Base-by-base conservation (phyloP, 2,797 vertebrate genomes). In the Phylloscopus collybita region DNA sequence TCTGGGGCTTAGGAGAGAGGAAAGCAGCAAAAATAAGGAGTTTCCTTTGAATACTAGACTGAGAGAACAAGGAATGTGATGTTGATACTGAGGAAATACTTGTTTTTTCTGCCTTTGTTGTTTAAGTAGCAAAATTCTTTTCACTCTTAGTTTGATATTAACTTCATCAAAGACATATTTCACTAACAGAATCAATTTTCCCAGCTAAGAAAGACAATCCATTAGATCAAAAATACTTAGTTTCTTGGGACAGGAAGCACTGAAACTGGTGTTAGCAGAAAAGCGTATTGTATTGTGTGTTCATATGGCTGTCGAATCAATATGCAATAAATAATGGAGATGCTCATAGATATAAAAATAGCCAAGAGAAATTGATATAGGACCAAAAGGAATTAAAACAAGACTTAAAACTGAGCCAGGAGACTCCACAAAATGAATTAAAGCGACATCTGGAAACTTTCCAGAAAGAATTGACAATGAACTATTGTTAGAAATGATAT, bases 271-370 rank as follows among this genome's bases (percentile, higher is more conserved):
- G 47, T 62, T 91, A 95, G 51, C 47, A 84, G 5, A 1, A 2
- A 85, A 92, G 80, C 53, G 79, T 80, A 93, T 73, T 87, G 79
- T 80, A 93, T 73, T 87, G 38, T 59, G 32, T 84, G 66, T 80
- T 88, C 90, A 38, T 66, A 53, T 17, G 89, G 66, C 80, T 65
- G 59, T 76, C 0, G 1, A 95, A 95, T 95, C 92, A 92, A 96
- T 95, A 94, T 80, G 36, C 64, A 92, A 91, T 95, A 95, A 95
- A 95, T 95, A 94, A 97, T 95, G 51, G 64, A 96, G 45, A 87
- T 67, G 30, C 49, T 82, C 75, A 91, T 50, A 85, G 84, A 59
- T 71, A 87, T 38, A 96, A 93, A 96, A 94, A 93, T 87, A 95
- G 38, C 34, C 30, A 71, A 80, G 67, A 89, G 74, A 7, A 95